These are phyloP conservation scores for Bombus soroeensis DNA, from an alignment of 1,140 invertebrate species.

Conservation along the genomic window DNA sequence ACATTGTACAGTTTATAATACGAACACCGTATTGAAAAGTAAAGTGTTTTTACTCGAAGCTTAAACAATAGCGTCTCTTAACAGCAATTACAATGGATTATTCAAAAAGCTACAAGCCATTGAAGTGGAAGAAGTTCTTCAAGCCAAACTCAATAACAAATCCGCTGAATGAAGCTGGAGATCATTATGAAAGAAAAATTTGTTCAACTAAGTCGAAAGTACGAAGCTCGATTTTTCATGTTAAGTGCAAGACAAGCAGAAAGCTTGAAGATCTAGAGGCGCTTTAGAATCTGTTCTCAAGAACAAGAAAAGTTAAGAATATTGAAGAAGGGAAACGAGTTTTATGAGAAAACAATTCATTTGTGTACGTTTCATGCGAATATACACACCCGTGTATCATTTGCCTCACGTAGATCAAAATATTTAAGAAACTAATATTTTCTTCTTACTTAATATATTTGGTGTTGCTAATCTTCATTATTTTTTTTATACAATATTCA, in stretches of 20 bases:
- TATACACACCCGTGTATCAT: neutral
- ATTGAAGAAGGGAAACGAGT: neutral
- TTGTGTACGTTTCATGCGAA: neutral
- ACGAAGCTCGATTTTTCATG: conserved; percentile 6
- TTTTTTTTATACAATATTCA: neutral
- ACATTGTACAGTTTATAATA: neutral
- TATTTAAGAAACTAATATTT: neutral
- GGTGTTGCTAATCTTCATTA: neutral
- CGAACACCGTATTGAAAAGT: neutral
- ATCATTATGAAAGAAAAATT: conserved; percentile 26
- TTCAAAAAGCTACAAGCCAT: neutral
- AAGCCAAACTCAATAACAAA: conserved; percentile 18
- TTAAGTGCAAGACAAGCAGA: neutral
- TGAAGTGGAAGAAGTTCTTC: neutral
- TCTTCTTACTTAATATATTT: neutral
- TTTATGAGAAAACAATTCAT: neutral
- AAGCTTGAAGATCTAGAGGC: neutral
- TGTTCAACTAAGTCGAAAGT: neutral
- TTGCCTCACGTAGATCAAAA: neutral
- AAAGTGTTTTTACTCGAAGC: neutral
- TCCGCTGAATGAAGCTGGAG: neutral
- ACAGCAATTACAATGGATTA: neutral
- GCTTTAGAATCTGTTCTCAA: neutral
- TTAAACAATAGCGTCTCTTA: neutral
- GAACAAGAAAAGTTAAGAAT: neutral